Base-by-base conservation (phyloP, 2,797 vertebrate species). In the Mormyrops attenuatus region DNA sequence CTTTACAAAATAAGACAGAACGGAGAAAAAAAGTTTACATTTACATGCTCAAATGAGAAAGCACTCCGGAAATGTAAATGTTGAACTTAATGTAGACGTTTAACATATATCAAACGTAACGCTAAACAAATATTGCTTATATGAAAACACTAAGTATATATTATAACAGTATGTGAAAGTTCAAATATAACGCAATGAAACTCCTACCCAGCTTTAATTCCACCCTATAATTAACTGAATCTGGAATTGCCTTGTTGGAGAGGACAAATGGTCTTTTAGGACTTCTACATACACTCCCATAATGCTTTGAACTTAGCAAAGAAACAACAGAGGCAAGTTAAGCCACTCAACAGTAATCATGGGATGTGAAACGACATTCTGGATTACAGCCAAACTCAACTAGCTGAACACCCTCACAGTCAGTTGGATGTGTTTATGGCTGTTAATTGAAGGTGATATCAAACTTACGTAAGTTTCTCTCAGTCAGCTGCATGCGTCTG, bases 191-290 rank as follows among this genome's bases (percentile, higher is more conserved):
- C 26, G 52, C 52, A 34, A 55, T 38, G 85, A 87, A 57, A 87
- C 26, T 60, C 30, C 52, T 57, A 57, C 52, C 53, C 50, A 57
- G 34, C 52, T 57, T 87, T 57, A 55, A 38, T 26, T 50, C 26
- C 85, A 57, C 53, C 85, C 22, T 87, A 57, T 87, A 87, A 87
- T 87, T 87, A 87, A 87, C 52, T 57, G 53, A 60, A 87, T 53
- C 85, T 57, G 85, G 53, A 87, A 34, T 52, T 87, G 85, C 85
- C 85, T 57, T 57, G 85, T 57, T 87, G 85, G 85, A 87, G 52
- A 55, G 38, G 50, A 87, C 47, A 85, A 87, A 57, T 57, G 30
- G 52, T 87, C 85, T 87, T 87, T 87, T 87, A 87, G 47, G 30
- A 30, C 17, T n/a, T 44, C 30, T 60, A 3, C 52, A 53, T 17